Conservation (phyloP, 1,140 invertebrate species). For the Bombus huntii region DNA sequence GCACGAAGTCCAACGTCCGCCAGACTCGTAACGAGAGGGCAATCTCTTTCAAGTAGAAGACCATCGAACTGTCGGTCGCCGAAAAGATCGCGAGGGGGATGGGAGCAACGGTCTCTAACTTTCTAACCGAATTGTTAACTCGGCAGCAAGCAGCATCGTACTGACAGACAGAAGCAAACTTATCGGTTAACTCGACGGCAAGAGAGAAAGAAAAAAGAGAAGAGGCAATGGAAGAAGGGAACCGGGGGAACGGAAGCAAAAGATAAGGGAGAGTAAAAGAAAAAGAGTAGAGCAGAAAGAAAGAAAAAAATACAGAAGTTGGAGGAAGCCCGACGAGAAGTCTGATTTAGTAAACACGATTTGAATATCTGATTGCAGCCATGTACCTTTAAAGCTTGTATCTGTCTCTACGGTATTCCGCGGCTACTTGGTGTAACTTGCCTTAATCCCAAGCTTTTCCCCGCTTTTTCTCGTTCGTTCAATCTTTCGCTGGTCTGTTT, state of each 20-base stretch:
- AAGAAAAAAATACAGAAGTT: not conserved
- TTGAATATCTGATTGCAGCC: slow-evolving; percentile 76
- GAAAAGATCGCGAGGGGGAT: slow-evolving; percentile 45
- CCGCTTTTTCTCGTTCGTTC: slow-evolving; percentile 12
- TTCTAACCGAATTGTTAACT: slow-evolving; percentile 76
- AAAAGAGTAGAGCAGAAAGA: no score
- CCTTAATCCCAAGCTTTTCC: slow-evolving; percentile 21
- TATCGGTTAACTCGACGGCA: slow-evolving; percentile 62
- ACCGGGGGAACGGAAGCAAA: not conserved
- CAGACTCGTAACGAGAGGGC: slow-evolving; percentile 57
- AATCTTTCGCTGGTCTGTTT: not conserved
- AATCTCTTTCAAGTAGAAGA: slow-evolving; percentile 58
- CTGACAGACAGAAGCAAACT: slow-evolving; percentile 66
- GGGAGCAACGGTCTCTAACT: slow-evolving; percentile 56
- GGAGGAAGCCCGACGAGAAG: slow-evolving; percentile 23
- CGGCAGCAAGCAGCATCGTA: slow-evolving; percentile 49
- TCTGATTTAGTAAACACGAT: slow-evolving; percentile 77
- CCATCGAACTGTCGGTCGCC: slow-evolving; percentile 58
- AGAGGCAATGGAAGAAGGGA: not conserved
- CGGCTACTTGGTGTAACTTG: not conserved
- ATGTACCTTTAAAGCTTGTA: slow-evolving; percentile 52
- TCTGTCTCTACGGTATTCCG: not conserved
- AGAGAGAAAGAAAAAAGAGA: slow-evolving; percentile 27
- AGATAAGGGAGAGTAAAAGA: not conserved
- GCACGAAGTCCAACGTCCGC: slow-evolving; percentile 62